Percentiles rank a stretch among this genome's conserved stretches.
Evolutionary conservation across 2,888 invertebrate species (phyloP).

Genomic region (Nemoura dubitans): DNA sequence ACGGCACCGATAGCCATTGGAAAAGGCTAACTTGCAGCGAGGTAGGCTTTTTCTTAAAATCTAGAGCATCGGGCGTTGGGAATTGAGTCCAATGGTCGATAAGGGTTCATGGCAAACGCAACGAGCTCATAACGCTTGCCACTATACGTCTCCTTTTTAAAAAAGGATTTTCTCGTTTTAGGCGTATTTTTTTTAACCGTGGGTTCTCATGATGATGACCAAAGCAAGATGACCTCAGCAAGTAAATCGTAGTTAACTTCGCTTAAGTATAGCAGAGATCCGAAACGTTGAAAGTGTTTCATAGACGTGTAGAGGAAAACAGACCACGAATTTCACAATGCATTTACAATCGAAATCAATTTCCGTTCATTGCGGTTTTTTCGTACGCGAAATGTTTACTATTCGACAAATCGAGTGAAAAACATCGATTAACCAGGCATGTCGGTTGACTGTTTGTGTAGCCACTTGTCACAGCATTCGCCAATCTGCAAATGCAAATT

Average conservation of each 20-base stretch:
- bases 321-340: neutral
- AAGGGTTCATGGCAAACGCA: neutral
- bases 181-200: neutral
- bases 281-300: neutral
- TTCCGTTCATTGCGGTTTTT: neutral
- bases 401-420: neutral
- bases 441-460: neutral
- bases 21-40: neutral
- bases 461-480: neutral
- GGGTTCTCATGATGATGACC: neutral
- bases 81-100: neutral
- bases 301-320: neutral
- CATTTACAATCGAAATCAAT: neutral
- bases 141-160: neutral
- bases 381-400: neutral
- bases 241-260: neutral
- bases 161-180: neutral
- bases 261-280: neutral
- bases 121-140: neutral
- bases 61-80: neutral
- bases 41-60: neutral
- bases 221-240: neutral
- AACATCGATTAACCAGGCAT: neutral
- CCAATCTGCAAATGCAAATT: neutral
- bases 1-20: neutral